These are phyloP conservation scores for Dermochelys coriacea DNA, from an alignment of 2,797 vertebrate genomes.

Conservation along the genomic window DNA sequence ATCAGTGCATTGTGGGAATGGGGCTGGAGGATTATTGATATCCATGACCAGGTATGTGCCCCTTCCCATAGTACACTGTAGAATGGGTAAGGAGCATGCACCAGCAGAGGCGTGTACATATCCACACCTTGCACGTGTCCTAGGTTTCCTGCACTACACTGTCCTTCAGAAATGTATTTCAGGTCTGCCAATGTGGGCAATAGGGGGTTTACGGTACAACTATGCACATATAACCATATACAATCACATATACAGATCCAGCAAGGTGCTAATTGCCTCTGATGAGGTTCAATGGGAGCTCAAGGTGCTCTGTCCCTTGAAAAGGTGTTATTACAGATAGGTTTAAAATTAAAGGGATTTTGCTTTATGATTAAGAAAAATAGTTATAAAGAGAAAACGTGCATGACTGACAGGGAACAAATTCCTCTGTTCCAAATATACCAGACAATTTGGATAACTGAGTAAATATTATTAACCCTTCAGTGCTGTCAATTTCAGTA, in stretches of 20 bases:
- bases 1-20: too few species aligned
- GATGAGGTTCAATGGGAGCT: background rate
- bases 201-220: background rate
- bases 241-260: background rate
- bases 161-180: too few species aligned
- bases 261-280: background rate
- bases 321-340: background rate
- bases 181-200: too few species aligned
- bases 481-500: background rate
- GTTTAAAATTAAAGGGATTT: background rate
- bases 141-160: too few species aligned
- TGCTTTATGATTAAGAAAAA: background rate
- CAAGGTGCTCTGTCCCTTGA: background rate
- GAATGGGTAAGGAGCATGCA: too few species aligned
- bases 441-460: rapidly evolving
- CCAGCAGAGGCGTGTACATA: too few species aligned
- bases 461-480: background rate
- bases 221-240: background rate
- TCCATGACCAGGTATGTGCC: too few species aligned
- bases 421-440: background rate
- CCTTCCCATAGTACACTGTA: too few species aligned
- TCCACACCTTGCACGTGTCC: too few species aligned
- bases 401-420: background rate
- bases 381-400: background rate
- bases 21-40: too few species aligned